These are phyloP conservation scores for Nebria ingens DNA, from an alignment of 1,140 invertebrate genomes.

Conservation along the genomic window DNA sequence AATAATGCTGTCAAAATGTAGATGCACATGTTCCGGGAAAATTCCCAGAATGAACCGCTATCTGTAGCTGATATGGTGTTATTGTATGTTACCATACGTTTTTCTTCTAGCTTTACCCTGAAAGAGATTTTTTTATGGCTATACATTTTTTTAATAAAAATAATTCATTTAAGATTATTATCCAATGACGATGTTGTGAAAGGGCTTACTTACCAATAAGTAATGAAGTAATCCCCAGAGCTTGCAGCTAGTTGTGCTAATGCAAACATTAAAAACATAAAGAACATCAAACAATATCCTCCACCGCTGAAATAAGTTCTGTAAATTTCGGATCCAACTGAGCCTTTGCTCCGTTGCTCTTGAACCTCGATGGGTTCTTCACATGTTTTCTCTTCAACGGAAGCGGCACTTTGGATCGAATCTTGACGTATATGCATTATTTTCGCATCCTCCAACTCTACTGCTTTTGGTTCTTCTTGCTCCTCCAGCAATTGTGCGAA, in stretches of 20 bases:
- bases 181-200: no score
- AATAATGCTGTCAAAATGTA: slow-evolving; percentile 42
- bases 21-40: slow-evolving; percentile 21
- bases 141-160: slow-evolving; percentile 13
- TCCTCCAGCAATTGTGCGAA: slow-evolving; percentile 50
- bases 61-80: background rate
- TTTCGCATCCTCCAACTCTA: slow-evolving; percentile 20
- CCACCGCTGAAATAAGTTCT: slow-evolving; percentile 46
- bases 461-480: slow-evolving; percentile 34
- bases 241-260: slow-evolving; percentile 52
- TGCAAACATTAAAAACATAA: slow-evolving; percentile 42
- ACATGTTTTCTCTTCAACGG: slow-evolving; percentile 29
- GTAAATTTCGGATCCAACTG: slow-evolving; percentile 46
- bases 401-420: slow-evolving; percentile 31
- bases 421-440: slow-evolving; percentile 21
- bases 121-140: slow-evolving; percentile 11
- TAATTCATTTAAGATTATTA: no score
- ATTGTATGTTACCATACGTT: background rate
- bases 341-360: slow-evolving; percentile 35
- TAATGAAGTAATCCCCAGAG: slow-evolving; percentile 55
- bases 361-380: slow-evolving; percentile 23
- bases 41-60: slow-evolving; percentile 13
- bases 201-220: slow-evolving; percentile 49
- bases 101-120: slow-evolving; percentile 19
- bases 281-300: slow-evolving; percentile 37